phyloP scores from a whole-genome alignment of 30 jellyfish, hydroid and myxozoan genomes.

The Nemopilema nomurai region DNA sequence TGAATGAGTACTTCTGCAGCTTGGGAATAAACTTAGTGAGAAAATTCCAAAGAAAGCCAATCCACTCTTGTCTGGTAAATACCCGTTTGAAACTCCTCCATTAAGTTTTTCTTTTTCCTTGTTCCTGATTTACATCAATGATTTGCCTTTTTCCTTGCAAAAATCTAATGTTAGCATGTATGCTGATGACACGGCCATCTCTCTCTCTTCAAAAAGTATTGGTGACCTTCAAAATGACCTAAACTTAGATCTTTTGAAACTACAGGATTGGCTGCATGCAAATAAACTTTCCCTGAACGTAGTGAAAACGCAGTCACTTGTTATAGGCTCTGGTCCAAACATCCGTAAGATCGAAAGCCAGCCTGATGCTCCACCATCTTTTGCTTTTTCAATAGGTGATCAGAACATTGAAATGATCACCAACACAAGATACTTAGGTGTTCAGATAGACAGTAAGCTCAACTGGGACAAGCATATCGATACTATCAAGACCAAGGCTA shows the following conservation, averaged over 20 bases:
- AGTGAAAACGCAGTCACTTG: conserved; percentile 25
- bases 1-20: conserved; percentile 1
- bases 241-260: conserved; percentile 12
- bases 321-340: conserved; percentile 39
- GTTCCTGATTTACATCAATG: conserved; percentile 29
- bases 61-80: conserved; percentile 6
- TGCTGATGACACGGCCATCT: conserved; percentile 26
- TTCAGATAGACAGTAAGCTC: conserved; percentile 37
- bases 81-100: conserved; percentile 19
- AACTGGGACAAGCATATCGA: conserved; percentile 37
- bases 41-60: neutral
- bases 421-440: conserved; percentile 25
- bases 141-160: conserved; percentile 23
- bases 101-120: conserved; percentile 1
- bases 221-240: conserved; percentile 20
- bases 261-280: conserved; percentile 26
- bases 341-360: conserved; percentile 50
- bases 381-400: conserved; percentile 2
- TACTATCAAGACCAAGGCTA: conserved; percentile 16
- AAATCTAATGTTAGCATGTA: conserved; percentile 33
- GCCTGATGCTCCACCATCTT: conserved; percentile 38
- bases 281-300: conserved; percentile 28
- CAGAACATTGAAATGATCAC: conserved; percentile 22
- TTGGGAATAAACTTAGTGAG: neutral
- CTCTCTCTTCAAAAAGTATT: conserved; percentile 9